These are phyloP conservation scores for Pterois miles DNA, from an alignment of 2,797 vertebrate genomes.

Conservation along the genomic window DNA sequence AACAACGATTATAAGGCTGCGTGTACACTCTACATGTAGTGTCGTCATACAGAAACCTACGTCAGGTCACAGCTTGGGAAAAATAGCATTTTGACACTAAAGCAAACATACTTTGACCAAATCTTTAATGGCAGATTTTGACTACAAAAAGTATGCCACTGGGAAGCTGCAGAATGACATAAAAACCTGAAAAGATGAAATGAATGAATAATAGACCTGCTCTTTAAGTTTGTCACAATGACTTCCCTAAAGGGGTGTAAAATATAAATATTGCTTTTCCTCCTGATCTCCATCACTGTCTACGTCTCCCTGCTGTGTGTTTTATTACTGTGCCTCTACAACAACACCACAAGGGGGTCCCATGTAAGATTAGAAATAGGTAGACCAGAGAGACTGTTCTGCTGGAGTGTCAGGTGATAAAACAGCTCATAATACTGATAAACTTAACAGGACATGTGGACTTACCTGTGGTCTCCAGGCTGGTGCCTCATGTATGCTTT, in stretches of 20 bases:
- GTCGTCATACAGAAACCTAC: too few relatives aligned
- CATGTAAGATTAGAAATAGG: background rate
- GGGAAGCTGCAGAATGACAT: too few relatives aligned
- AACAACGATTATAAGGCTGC: too few relatives aligned
- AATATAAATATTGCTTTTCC: conserved; percentile 1
- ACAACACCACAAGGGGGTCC: conserved; percentile 20
- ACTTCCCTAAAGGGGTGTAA: background rate
- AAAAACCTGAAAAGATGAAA: too few relatives aligned
- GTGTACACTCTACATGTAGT: too few relatives aligned
- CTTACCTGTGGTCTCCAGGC: background rate
- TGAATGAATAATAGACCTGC: too few relatives aligned
- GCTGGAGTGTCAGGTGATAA: conserved; percentile 35
- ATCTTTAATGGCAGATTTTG: too few relatives aligned
- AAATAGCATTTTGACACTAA: too few relatives aligned
- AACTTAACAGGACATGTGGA: conserved; percentile 9
- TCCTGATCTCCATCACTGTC: background rate
- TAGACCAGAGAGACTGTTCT: conserved; percentile 9
- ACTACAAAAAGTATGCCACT: too few relatives aligned
- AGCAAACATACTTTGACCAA: too few relatives aligned
- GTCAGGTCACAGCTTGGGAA: too few relatives aligned
- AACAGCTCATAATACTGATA: conserved; percentile 40
- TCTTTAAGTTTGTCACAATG: background rate
- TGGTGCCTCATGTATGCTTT: background rate
- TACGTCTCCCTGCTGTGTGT: conserved; percentile 6
- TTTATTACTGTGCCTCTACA: conserved; percentile 13